Percentiles rank a stretch among this genome's conserved stretches.
phyloP scores from a whole-genome alignment of 2,888 invertebrate genomes.

The Phyto melanocephala region DNA sequence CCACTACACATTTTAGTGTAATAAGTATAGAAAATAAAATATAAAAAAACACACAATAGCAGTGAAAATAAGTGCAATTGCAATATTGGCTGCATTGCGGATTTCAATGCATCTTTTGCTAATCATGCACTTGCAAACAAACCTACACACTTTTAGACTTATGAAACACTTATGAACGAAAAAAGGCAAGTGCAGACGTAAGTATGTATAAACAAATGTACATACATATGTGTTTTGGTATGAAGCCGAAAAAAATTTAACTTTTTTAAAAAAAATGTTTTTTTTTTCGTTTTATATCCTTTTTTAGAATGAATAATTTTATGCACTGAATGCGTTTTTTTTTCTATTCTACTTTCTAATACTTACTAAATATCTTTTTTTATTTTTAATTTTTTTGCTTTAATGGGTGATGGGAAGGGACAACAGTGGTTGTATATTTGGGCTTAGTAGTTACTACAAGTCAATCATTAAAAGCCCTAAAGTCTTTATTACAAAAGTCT shows the following conservation, averaged over 20 bases:
- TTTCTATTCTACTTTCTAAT: slow-evolving; percentile 34
- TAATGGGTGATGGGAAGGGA: too few species aligned
- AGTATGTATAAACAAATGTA: not conserved
- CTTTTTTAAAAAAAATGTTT: not conserved
- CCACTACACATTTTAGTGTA: slow-evolving; percentile 30
- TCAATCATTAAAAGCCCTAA: slow-evolving; percentile 64
- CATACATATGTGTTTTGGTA: slow-evolving; percentile 2
- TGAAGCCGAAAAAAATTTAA: slow-evolving; percentile 3
- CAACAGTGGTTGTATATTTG: not conserved
- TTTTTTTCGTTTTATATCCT: not conserved
- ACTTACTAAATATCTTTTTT: slow-evolving; percentile 36
- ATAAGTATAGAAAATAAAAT: too few species aligned
- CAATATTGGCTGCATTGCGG: slow-evolving; percentile 65
- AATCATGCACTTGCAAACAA: slow-evolving; percentile 18
- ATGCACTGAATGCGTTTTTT: slow-evolving; percentile 56
- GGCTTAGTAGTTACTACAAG: slow-evolving; percentile 40
- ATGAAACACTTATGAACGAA: slow-evolving; percentile 36
- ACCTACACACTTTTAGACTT: slow-evolving; percentile 47
- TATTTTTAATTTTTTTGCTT: not conserved
- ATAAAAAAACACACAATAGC: not conserved
- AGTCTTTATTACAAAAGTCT: slow-evolving; percentile 58
- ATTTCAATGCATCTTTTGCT: slow-evolving; percentile 63
- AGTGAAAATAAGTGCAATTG: slow-evolving; percentile 61
- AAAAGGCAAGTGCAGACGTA: not conserved
- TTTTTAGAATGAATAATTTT: slow-evolving; percentile 37